Conservation (phyloP, 2,113 vertebrate species). For the Desmodus rotundus region DNA sequence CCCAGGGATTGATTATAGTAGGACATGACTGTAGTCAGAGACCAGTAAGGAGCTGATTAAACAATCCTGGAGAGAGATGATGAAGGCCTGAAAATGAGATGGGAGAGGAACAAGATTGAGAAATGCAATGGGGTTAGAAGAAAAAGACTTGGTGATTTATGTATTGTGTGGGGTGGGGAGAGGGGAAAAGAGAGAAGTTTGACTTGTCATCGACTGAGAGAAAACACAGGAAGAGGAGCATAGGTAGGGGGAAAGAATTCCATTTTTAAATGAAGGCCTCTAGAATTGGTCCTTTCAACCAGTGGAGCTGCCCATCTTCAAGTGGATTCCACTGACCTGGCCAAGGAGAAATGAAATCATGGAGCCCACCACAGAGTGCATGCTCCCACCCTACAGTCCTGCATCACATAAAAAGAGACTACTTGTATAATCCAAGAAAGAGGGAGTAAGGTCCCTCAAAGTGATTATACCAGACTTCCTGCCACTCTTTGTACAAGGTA, state of each 20-base stretch:
- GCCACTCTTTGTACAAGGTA: neutral
- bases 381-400: neutral
- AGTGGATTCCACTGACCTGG: neutral
- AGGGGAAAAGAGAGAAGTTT: neutral
- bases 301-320: neutral
- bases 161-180: neutral
- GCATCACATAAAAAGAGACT: neutral
- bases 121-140: neutral
- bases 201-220: neutral
- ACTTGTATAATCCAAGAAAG: neutral
- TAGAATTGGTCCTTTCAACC: neutral
- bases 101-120: neutral
- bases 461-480: neutral
- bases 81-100: neutral
- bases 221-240: neutral
- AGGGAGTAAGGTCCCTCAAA: neutral
- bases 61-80: neutral
- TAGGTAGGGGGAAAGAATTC: neutral
- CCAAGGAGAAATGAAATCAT: neutral
- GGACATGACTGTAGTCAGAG: neutral
- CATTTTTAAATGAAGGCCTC: neutral
- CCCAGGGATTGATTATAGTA: neutral
- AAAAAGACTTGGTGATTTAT: neutral
- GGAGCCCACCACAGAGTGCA: neutral
- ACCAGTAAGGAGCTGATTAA: neutral